Base-by-base conservation (phyloP, 2,888 invertebrate genomes). In the Frankliniella fusca region DNA sequence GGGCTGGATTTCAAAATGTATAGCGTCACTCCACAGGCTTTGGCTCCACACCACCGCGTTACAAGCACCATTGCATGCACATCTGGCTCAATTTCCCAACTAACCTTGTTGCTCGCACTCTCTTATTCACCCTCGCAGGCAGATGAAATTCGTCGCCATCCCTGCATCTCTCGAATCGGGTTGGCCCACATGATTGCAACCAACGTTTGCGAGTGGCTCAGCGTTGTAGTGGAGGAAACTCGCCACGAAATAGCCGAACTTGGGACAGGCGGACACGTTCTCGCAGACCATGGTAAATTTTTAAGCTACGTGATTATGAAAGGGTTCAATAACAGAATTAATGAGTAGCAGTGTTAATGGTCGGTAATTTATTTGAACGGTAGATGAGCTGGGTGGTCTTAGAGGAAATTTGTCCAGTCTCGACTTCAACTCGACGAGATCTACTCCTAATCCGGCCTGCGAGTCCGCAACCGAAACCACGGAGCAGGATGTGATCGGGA, bases 101-200 rank as follows among this genome's bases (percentile, higher is more conserved):
- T 38, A 38, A 38, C 5, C 38, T 38, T n/a, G n/a, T n/a, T n/a
- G 5, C 38, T 38, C 38, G 38, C 38, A 38, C 38, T 38, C 38
- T 2, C n/a, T n/a, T n/a, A n/a, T n/a, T n/a, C 38, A 38, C 38
- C 38, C 5, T 38, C 38, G 7, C 27, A 76, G 70, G 70, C 70
- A 2, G 23, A 27, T 12, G 70, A 76, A 23, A 76, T 76, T 12
- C 23, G 70, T 12, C 70, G 90, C 80, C 92, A 92, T 86, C 92
- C 93, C 86, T 90, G 93, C 80, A 90, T 95, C 81, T 94, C 96
- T 38, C 91, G 96, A 85, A 95, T 97, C 85, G 97, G 97, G 12
- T 91, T 97, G 79, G 97, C 97, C 97, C 97, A 98, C 87, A 93
- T 96, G 93, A 92, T 97, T 81, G 97, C 96, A 1, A 95, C 96